phyloP scores from a whole-genome alignment of 1,140 invertebrate genomes.

The Drosophila biarmipes region DNA sequence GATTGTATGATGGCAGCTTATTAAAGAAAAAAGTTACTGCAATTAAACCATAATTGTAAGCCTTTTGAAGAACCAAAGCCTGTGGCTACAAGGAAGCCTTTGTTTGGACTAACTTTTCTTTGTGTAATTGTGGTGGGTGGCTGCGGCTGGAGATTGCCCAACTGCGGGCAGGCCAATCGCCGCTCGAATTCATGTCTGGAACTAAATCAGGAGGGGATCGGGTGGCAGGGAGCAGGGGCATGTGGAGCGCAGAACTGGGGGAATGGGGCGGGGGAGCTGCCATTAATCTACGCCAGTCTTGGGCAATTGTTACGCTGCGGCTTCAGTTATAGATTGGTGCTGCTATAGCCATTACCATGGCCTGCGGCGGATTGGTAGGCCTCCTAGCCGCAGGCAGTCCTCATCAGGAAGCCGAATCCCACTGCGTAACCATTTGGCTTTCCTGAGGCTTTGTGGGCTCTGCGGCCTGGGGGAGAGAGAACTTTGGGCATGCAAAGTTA shows the following conservation, averaged over 20 bases:
- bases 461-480: constrained; percentile 40
- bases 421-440: constrained; percentile 53
- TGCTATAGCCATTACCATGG: constrained; percentile 35
- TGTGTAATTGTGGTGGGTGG: constrained; percentile 46
- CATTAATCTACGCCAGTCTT: constrained; percentile 67
- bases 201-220: constrained; percentile 17
- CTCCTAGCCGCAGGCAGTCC: constrained; percentile 71
- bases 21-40: background rate
- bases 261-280: constrained; percentile 22
- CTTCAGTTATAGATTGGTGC: constrained; percentile 34
- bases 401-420: constrained; percentile 64
- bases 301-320: constrained; percentile 57
- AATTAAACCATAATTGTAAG: background rate
- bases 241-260: too few relatives aligned
- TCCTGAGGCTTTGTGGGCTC: constrained; percentile 2
- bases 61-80: background rate
- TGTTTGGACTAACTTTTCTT: background rate
- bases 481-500: constrained; percentile 72
- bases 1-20: background rate
- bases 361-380: constrained; percentile 2
- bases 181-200: constrained; percentile 34
- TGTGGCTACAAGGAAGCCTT: background rate
- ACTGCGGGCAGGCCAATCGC: constrained; percentile 29
- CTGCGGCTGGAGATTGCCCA: constrained; percentile 36
- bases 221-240: background rate